Evolutionary conservation across 2,113 vertebrate genomes (phyloP), one percentile per base, ranked within the genome.

Genomic region (Etia nguti): DNA sequence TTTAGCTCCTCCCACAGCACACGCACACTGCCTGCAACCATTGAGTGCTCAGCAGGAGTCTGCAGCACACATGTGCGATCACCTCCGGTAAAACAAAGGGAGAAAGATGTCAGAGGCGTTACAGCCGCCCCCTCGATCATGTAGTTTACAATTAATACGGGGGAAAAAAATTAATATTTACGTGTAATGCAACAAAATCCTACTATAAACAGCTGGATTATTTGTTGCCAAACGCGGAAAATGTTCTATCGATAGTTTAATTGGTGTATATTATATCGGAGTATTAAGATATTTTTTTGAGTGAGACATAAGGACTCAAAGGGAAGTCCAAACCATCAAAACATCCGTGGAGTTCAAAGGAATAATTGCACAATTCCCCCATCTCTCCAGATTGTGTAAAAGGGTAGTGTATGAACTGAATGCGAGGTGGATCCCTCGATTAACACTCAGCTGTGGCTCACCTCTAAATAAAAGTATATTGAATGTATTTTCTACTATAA

Each of bases 1-100:
- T 88, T 93, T 68, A 15, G 85, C 92, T 89, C 93, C 95, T 73
- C 94, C 94, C 90, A 59, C 92, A 18, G 70, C 84, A 85, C 91
- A 80, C 87, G 82, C 91, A 80, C 80, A 43, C 60, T 57, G 57
- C n/a, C 60, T 20, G 26, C 75, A 75, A 52, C 73, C 46, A 52
- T 52, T 77, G 24, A 50, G 73, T 52, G 26, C 73, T 6, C 73
- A 52, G 46, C 29, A 34, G 73, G 10, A 77, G 73, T 31, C 73
- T 77, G 73, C 46, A 52, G 46, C 73, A 9, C 73, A 77, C 73
- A 50, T 77, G 73, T 77, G 73, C 46, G 4, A 52, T 77, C 18
- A n/a, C 46, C 73, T 13, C 73, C 46, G 24, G 26, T 77, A 13
- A 77, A 52, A 50, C 73, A 50, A 77, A 77, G 46, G 26, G 73